A percentile compares a stretch with the other conserved stretches of the same genome.
Conservation (phyloP, 2,888 invertebrate genomes). For the Tipula unca region DNA sequence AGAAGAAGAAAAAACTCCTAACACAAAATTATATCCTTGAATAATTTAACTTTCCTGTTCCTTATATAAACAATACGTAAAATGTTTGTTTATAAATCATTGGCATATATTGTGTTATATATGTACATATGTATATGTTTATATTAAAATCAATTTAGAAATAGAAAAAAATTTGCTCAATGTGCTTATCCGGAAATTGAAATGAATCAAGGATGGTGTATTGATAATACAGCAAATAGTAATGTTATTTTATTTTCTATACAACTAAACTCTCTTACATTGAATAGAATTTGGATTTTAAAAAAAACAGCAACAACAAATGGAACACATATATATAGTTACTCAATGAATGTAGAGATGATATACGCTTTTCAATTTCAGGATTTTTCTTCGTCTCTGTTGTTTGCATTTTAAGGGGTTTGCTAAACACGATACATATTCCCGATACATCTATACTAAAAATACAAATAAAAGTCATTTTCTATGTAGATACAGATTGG, state of each 20-base stretch:
- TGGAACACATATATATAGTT: background rate
- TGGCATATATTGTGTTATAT: background rate
- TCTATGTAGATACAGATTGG: background rate
- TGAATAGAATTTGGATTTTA: background rate
- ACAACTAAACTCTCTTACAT: background rate
- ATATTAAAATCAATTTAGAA: constrained; percentile 1
- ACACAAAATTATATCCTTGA: background rate
- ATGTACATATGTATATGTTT: background rate
- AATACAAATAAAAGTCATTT: background rate
- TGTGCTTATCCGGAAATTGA: constrained; percentile 8
- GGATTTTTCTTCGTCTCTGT: background rate
- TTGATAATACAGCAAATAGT: background rate
- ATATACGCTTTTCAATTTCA: background rate
- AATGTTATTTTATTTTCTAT: background rate
- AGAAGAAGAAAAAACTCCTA: too few species aligned
- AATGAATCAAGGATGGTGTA: constrained; percentile 14
- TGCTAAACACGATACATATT: background rate
- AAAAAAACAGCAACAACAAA: background rate
- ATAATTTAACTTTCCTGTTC: background rate
- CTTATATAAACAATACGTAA: background rate
- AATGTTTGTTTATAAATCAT: background rate
- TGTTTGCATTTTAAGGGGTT: background rate
- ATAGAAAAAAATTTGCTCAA: background rate
- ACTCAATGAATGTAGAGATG: background rate
- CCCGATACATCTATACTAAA: too few species aligned